phyloP scores from a whole-genome alignment of 2,113 vertebrate genomes.

The Thalassoma bifasciatum region DNA sequence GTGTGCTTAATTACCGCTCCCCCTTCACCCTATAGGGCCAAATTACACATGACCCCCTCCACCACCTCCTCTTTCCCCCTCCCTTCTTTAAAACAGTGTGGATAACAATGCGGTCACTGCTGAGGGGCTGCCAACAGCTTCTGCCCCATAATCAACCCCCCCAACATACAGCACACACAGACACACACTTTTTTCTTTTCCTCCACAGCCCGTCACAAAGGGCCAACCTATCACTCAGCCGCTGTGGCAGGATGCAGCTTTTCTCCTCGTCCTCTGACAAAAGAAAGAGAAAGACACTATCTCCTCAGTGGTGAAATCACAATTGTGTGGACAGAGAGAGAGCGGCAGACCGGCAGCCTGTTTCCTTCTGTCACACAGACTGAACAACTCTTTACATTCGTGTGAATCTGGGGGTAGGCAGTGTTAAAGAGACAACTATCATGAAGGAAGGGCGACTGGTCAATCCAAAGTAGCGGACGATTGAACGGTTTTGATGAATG shows the following conservation, averaged over 20 bases:
- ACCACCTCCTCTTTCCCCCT: conserved; percentile 11
- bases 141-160: conserved; percentile 44
- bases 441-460: conserved; percentile 5
- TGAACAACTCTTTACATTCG: conserved; percentile 46
- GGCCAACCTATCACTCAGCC: conserved; percentile 70
- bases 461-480: background rate
- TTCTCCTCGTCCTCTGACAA: conserved; percentile 58
- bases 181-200: background rate
- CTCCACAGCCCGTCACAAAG: conserved; percentile 62
- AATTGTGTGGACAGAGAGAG: conserved; percentile 62
- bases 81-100: conserved; percentile 78
- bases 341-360: conserved; percentile 47
- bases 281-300: conserved; percentile 60
- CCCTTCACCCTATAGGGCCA: conserved; percentile 60
- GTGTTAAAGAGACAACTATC: background rate
- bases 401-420: conserved; percentile 14
- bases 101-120: conserved; percentile 77
- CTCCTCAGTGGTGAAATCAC: conserved; percentile 70
- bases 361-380: conserved; percentile 53
- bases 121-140: conserved; percentile 64
- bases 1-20: conserved; percentile 81
- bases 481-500: conserved; percentile 19
- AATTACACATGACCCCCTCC: conserved; percentile 73
- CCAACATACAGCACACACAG: conserved; percentile 9
- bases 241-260: conserved; percentile 75